Conservation (phyloP, 2,888 invertebrate species). For the Tetranychus truncatus region DNA sequence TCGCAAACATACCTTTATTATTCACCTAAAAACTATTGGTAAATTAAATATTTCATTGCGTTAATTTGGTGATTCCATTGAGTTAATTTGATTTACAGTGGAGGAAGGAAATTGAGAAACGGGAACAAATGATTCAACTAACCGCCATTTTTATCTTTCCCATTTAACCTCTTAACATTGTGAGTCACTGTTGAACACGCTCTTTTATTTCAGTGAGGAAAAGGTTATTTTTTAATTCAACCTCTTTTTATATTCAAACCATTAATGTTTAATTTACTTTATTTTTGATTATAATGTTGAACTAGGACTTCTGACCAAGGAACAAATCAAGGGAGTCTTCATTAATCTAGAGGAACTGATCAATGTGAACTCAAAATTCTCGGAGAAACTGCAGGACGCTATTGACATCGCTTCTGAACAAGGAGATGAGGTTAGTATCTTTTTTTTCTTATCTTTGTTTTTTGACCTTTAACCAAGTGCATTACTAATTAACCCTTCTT, state of each 20-base stretch:
- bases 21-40: not conserved
- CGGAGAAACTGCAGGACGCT: constrained; percentile 64
- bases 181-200: too few species aligned
- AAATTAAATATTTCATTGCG: not conserved
- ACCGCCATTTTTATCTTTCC: too few species aligned
- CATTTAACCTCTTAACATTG: too few species aligned
- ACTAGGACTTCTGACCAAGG: constrained; percentile 54
- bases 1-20: not conserved
- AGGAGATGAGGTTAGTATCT: constrained; percentile 38
- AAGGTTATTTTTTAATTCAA: not conserved
- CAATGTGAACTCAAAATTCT: constrained; percentile 49
- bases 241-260: not conserved
- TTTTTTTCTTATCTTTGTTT: not conserved
- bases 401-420: constrained; percentile 53
- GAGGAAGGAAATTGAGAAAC: too few species aligned
- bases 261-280: too few species aligned
- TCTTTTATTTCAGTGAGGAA: not conserved
- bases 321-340: constrained; percentile 77
- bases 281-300: not conserved
- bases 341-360: constrained; percentile 78
- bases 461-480: not conserved
- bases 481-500: not conserved
- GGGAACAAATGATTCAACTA: too few species aligned
- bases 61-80: too few species aligned
- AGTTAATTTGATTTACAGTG: too few species aligned